phyloP scores from a whole-genome alignment of 2,888 invertebrate species.

The Geotrupes spiniger region DNA sequence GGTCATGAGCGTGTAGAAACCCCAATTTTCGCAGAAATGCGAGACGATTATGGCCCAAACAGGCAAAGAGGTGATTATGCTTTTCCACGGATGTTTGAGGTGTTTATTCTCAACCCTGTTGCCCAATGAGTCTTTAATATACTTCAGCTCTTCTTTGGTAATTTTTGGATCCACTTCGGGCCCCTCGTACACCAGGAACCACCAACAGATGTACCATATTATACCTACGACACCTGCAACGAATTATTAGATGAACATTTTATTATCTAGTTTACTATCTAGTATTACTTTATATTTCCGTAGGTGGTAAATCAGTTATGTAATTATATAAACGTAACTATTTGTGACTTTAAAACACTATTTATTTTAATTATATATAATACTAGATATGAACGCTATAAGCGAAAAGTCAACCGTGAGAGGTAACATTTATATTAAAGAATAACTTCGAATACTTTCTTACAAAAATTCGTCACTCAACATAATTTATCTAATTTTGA shows the following conservation, averaged over 20 bases:
- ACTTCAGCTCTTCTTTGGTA: conserved; percentile 68
- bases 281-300: too few species aligned
- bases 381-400: too few species aligned
- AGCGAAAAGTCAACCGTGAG: too few species aligned
- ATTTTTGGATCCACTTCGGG: conserved; percentile 75
- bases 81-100: conserved; percentile 71
- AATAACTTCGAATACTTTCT: too few species aligned
- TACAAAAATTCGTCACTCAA: too few species aligned
- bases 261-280: too few species aligned
- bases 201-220: conserved; percentile 72
- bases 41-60: conserved; percentile 83
- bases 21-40: conserved; percentile 89
- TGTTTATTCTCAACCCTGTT: conserved; percentile 49
- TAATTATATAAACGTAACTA: too few species aligned
- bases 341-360: too few species aligned
- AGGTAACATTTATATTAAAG: too few species aligned
- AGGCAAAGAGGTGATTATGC: conserved; percentile 70
- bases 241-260: background rate
- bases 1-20: conserved; percentile 81
- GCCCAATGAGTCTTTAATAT: conserved; percentile 64
- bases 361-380: too few species aligned
- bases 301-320: too few species aligned
- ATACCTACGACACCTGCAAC: conserved; percentile 62
- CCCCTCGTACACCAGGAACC: conserved; percentile 66
- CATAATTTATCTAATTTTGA: too few species aligned